Percentiles rank a stretch among this genome's conserved stretches.
Conservation (phyloP, 2,113 vertebrate genomes). For the Echinops telfairi region DNA sequence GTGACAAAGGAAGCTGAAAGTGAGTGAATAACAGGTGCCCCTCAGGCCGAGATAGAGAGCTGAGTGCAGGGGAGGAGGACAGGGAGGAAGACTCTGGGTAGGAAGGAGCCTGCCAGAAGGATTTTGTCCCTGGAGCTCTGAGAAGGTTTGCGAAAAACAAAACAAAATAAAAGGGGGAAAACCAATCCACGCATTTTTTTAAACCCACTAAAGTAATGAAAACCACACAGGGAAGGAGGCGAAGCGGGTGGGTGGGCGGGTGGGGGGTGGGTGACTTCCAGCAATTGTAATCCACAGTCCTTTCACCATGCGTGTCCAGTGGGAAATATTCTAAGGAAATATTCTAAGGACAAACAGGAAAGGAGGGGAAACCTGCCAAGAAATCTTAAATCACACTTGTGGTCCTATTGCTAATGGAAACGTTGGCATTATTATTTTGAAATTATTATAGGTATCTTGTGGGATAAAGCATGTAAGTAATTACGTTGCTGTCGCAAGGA, state of each 20-base stretch:
- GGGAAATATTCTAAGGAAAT: not conserved
- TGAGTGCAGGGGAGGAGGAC: not conserved
- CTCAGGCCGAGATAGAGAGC: not conserved
- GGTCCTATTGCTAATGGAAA: not conserved
- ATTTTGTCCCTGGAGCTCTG: not conserved
- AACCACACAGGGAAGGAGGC: not conserved
- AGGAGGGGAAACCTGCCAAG: not conserved
- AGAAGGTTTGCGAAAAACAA: not conserved
- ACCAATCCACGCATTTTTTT: not conserved
- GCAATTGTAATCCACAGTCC: accelerated
- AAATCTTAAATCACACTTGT: not conserved
- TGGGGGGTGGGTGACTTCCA: no score
- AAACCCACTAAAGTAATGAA: not conserved
- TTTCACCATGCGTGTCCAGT: accelerated
- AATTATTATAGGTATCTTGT: not conserved
- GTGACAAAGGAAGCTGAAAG: not conserved
- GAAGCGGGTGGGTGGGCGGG: no score
- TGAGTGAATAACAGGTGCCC: not conserved
- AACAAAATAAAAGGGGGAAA: not conserved
- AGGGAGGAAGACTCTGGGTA: no score
- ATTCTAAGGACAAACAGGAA: not conserved
- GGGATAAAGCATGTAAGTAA: not conserved
- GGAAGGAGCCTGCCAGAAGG: no score
- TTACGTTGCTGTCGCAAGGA: not conserved
- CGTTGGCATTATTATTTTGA: not conserved